A percentile compares a stretch with the other conserved stretches of the same genome.
Evolutionary conservation across 2,888 invertebrate species (phyloP).

Genomic region (Nemotelus pantherinus): DNA sequence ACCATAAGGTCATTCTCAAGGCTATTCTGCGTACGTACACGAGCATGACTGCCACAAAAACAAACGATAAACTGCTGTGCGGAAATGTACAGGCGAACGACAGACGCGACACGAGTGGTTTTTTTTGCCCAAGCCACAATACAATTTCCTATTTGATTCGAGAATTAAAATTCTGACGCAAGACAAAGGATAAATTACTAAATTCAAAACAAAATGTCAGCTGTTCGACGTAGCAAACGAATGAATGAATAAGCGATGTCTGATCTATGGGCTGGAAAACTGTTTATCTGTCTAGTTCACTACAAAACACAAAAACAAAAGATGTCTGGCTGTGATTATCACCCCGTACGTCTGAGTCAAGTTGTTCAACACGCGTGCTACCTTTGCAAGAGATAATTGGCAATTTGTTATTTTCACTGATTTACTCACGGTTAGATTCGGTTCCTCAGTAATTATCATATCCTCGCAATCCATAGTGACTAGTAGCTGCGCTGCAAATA

Average conservation of each 20-base stretch:
- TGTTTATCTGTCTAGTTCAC: constrained; percentile 1
- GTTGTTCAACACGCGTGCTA: not conserved
- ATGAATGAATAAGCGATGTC: not conserved
- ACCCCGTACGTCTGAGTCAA: not conserved
- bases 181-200: too few relatives aligned
- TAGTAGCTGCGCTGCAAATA: constrained; percentile 10
- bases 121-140: too few relatives aligned
- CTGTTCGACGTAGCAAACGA: not conserved
- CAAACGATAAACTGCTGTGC: constrained; percentile 5
- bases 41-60: not conserved
- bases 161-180: too few relatives aligned
- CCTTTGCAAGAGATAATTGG: not conserved
- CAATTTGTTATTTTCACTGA: not conserved
- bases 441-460: constrained; percentile 62
- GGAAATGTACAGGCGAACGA: not conserved
- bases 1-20: constrained; percentile 40
- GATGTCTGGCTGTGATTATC: not conserved
- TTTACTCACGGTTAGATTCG: constrained; percentile 58
- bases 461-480: constrained; percentile 61
- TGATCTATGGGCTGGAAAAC: not conserved
- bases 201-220: not conserved
- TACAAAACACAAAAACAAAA: constrained; percentile 25
- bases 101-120: too few relatives aligned
- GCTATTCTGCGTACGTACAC: constrained; percentile 22
- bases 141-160: too few relatives aligned